These are phyloP conservation scores for Halcyon badia DNA, from an alignment of 2,797 vertebrate species.

Conservation along the genomic window DNA sequence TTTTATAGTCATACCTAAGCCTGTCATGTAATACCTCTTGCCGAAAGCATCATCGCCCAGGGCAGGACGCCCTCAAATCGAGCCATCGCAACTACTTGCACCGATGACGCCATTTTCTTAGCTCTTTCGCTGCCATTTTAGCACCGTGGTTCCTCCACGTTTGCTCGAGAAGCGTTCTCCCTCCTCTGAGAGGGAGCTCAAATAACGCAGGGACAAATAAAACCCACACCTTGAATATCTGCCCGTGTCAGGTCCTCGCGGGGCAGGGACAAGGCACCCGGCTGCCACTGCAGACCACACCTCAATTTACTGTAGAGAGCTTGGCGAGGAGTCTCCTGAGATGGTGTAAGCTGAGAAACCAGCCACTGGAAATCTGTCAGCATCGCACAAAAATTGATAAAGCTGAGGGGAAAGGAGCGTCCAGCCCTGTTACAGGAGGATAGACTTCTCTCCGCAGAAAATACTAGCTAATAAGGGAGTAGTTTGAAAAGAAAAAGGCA, in stretches of 20 bases:
- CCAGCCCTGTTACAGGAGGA: not conserved
- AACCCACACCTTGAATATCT: not conserved
- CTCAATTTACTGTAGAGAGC: not conserved
- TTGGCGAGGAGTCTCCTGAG: not conserved
- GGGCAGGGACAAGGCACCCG: not conserved
- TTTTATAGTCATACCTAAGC: not conserved
- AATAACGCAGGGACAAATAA: not conserved
- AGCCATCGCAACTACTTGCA: constrained; percentile 19
- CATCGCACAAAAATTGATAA: not conserved
- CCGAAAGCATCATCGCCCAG: not conserved
- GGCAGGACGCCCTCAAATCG: not conserved
- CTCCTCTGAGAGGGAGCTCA: not conserved
- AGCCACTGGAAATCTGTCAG: not conserved
- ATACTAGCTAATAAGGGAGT: not conserved
- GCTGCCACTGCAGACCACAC: not conserved
- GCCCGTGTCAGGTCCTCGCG: accelerated
- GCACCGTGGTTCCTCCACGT: not conserved
- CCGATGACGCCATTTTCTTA: constrained; percentile 79
- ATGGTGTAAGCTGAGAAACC: not conserved
- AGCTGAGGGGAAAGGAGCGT: not conserved
- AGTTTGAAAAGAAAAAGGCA: not conserved
- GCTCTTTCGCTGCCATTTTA: constrained; percentile 80
- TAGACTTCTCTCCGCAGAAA: not conserved
- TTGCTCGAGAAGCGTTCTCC: not conserved
- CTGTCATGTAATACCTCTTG: not conserved